Evolutionary conservation across 2,797 vertebrate species (phyloP), one percentile per base, ranked within the genome.

Genomic region (Sandelia bainsii): DNA sequence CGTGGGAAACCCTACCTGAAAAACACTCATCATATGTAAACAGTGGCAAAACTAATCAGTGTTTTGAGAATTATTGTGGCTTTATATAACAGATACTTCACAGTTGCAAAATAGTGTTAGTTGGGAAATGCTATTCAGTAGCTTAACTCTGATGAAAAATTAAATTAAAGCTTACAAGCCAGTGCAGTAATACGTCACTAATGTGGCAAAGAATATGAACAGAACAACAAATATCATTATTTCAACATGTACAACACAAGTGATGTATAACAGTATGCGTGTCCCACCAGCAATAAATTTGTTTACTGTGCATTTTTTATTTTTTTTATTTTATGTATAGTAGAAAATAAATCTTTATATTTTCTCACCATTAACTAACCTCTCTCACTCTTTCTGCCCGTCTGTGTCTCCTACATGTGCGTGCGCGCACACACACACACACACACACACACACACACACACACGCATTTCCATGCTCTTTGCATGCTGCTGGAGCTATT

Each of bases 401-500:
- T 62, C 12, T 56, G 6, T 23, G n/a, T 65, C 40, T 44, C 3
- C 8, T 22, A 34, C 32, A 34, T 34, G 32, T 2, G 25, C 23
- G n/a, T 16, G 23, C 20, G 34, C 22, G 27, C 11, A 64, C 40
- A 59, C 37, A 62, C 57, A 89, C 7, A 44, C 19, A 50, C 19
- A 59, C 63, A 40, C 39, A 53, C 37, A 46, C 40, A 59, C 54
- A 76, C 44, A 34, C 27, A 44, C 59, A 23, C 63, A 60, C 53
- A 64, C 37, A 57, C 29, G 64, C 57, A 89, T 87, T 89, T 90
- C 75, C 89, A 90, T 91, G 72, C 66, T 75, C 34, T 92, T 91
- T 93, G 89, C 88, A 91, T 91, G 76, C 75, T 86, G 83, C 80
- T 84, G 72, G 81, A 71, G 63, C 72, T 85, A 92, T 94, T 93